phyloP scores from a whole-genome alignment of 2,797 vertebrate genomes.

The Propithecus deckenii region DNA sequence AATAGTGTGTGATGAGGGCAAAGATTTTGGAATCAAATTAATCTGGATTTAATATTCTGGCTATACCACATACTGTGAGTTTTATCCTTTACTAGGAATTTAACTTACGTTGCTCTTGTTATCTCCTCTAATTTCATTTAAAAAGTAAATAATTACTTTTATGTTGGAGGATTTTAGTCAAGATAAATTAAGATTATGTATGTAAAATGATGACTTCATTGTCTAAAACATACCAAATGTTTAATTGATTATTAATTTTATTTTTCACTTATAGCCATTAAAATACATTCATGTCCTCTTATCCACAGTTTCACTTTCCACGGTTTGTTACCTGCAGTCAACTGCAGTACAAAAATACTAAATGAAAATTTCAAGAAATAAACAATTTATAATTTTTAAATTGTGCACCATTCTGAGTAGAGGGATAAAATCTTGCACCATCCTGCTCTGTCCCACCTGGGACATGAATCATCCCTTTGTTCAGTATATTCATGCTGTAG shows the following conservation, averaged over 20 bases:
- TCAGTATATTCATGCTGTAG: too few relatives aligned
- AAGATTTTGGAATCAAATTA: background rate
- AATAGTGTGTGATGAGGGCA: background rate
- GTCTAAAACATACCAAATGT: background rate
- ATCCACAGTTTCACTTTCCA: background rate
- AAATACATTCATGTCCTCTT: background rate
- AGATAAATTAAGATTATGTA: background rate
- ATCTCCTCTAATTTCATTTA: background rate
- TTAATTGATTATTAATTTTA: background rate
- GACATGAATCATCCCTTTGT: background rate
- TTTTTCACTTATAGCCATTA: background rate
- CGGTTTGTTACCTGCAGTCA: background rate
- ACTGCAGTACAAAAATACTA: background rate
- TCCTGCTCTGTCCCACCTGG: background rate
- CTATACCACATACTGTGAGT: background rate
- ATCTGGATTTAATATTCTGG: background rate
- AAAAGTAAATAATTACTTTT: background rate
- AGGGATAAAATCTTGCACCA: background rate
- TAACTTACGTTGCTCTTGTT: background rate
- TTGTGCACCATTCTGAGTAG: background rate
- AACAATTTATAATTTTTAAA: background rate
- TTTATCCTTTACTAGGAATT: background rate
- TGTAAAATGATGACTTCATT: background rate
- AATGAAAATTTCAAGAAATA: background rate
- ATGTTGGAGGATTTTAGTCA: background rate